A percentile compares a stretch with the other conserved stretches of the same genome.
phyloP scores from a whole-genome alignment of 2,888 invertebrate genomes.

The Luperina testacea region DNA sequence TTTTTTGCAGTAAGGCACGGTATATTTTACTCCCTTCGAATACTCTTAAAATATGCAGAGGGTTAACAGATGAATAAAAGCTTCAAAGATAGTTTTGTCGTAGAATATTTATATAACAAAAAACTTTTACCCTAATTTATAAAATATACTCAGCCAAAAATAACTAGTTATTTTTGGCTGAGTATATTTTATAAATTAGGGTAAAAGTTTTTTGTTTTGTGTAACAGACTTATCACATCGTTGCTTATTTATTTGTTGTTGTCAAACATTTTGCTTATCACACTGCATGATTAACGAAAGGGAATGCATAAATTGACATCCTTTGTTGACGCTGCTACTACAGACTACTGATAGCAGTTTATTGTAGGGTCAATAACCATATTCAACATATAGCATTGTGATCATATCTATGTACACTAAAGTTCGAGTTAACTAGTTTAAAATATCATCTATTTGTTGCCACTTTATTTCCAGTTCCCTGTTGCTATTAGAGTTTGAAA shows the following conservation, averaged over 20 bases:
- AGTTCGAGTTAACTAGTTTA: constrained; percentile 20
- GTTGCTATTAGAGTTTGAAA: constrained; percentile 3
- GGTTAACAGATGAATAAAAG: constrained; percentile 33
- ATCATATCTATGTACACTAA: constrained; percentile 8
- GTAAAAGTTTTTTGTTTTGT: constrained; percentile 1
- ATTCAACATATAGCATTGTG: constrained; percentile 39
- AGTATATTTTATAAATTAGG: too few relatives aligned
- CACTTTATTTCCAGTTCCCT: constrained; percentile 19
- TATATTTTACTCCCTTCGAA: background rate
- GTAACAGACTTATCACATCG: constrained; percentile 8
- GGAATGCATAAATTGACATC: constrained; percentile 54
- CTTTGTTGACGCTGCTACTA: constrained; percentile 32
- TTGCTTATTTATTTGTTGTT: constrained; percentile 36
- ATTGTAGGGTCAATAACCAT: constrained; percentile 54
- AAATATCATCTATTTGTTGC: constrained; percentile 11
- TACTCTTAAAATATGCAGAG: constrained; percentile 47
- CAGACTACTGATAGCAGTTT: constrained; percentile 41
- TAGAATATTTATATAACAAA: constrained; percentile 30
- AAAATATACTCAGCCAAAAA: background rate
- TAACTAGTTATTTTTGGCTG: too few relatives aligned
- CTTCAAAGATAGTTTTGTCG: constrained; percentile 12
- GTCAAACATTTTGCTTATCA: constrained; percentile 52
- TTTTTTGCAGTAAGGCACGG: background rate
- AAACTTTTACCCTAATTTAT: background rate
- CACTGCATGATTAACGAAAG: constrained; percentile 42